Percentiles rank a stretch among this genome's conserved stretches.
phyloP scores from a whole-genome alignment of 2,797 vertebrate genomes.

The Gymnoscopelus braueri region DNA sequence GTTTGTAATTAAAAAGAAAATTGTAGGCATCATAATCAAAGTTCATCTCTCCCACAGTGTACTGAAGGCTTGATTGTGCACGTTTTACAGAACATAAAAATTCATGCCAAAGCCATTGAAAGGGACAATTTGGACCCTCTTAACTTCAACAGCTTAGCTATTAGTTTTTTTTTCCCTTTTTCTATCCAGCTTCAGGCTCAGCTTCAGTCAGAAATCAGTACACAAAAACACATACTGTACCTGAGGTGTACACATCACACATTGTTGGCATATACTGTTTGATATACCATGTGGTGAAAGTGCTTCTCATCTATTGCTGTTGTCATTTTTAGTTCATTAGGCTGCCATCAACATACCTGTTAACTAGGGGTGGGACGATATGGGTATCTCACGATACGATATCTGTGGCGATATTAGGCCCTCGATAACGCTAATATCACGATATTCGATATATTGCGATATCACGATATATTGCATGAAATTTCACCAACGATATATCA shows the following conservation, averaged over 20 bases:
- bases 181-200: constrained; percentile 2
- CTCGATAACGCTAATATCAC: too few species aligned
- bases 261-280: neutral
- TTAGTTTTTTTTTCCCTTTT: constrained; percentile 10
- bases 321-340: constrained; percentile 24
- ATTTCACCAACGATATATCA: too few species aligned
- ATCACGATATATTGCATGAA: too few species aligned
- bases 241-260: too few species aligned
- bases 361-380: too few species aligned
- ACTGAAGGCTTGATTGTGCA: constrained; percentile 51
- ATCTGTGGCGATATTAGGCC: too few species aligned
- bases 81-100: constrained; percentile 55
- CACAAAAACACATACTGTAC: too few species aligned
- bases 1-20: constrained; percentile 56
- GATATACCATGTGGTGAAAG: constrained; percentile 24
- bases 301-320: constrained; percentile 46
- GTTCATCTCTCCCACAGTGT: constrained; percentile 48
- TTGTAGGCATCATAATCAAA: constrained; percentile 56
- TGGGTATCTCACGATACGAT: too few species aligned
- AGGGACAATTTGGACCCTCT: too few species aligned
- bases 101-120: constrained; percentile 41
- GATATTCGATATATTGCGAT: too few species aligned
- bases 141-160: too few species aligned
- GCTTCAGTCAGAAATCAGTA: too few species aligned
- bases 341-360: constrained; percentile 26